A percentile compares a stretch with the other conserved stretches of the same genome.
These are phyloP conservation scores for Aleiodes testaceus DNA, from an alignment of 2,888 invertebrate species.

Conservation along the genomic window DNA sequence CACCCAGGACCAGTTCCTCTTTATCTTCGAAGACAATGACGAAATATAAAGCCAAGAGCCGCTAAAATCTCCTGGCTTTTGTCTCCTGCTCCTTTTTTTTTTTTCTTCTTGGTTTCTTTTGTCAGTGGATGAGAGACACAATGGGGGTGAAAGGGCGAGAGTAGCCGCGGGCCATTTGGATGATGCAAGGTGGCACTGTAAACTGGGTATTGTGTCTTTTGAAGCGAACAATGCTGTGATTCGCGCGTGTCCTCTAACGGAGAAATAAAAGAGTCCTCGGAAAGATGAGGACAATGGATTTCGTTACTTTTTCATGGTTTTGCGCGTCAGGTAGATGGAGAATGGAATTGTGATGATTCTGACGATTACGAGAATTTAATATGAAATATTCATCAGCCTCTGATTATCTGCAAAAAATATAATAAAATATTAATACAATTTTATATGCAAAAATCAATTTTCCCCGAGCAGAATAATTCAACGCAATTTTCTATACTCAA, in stretches of 20 bases:
- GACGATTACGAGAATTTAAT: too few species aligned
- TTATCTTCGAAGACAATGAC: slow-evolving; percentile 17
- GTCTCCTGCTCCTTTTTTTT: not conserved
- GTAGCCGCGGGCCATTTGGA: slow-evolving; percentile 25
- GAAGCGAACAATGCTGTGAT: slow-evolving; percentile 28
- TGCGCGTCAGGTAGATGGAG: too few species aligned
- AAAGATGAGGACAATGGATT: slow-evolving; percentile 21
- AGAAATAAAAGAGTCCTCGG: not conserved
- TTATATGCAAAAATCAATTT: slow-evolving; percentile 14
- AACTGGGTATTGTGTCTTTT: slow-evolving; percentile 15
- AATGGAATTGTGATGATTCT: too few species aligned
- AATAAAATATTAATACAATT: not conserved
- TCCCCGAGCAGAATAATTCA: not conserved
- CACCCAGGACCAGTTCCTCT: slow-evolving; percentile 18
- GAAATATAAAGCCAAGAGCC: slow-evolving; percentile 31
- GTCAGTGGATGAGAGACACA: slow-evolving; percentile 5
- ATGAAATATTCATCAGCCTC: too few species aligned
- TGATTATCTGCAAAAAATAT: not conserved
- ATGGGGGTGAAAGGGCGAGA: slow-evolving; percentile 31
- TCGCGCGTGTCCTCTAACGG: slow-evolving; percentile 10
- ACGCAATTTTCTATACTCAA: slow-evolving; percentile 17
- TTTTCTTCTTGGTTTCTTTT: slow-evolving; percentile 3
- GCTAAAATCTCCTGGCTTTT: slow-evolving; percentile 38
- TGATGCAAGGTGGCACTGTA: slow-evolving; percentile 30
- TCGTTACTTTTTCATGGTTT: not conserved